These are phyloP conservation scores for Eurytoma adleriae DNA, from an alignment of 2,888 invertebrate genomes.

Conservation along the genomic window DNA sequence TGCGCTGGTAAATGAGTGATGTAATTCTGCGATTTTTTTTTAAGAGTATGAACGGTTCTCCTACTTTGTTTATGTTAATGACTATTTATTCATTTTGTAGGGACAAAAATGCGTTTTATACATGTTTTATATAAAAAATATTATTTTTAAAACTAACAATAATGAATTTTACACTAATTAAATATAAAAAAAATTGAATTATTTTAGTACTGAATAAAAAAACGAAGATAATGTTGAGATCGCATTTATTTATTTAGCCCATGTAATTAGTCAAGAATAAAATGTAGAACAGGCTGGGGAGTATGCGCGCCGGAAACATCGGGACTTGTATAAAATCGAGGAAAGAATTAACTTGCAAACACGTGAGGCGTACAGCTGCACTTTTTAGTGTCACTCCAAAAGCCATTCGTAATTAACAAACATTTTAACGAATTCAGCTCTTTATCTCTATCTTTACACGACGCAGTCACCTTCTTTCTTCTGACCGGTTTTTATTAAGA, in stretches of 20 bases:
- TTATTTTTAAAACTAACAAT: too few relatives aligned
- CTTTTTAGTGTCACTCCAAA: constrained; percentile 65
- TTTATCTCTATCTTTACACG: constrained; percentile 68
- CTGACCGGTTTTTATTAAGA: background rate
- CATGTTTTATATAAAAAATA: too few relatives aligned
- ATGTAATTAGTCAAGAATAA: constrained; percentile 30
- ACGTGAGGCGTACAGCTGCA: constrained; percentile 57
- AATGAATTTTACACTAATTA: too few relatives aligned
- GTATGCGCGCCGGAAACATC: constrained; percentile 74
- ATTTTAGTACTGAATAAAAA: too few relatives aligned
- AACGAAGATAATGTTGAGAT: background rate
- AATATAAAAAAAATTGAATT: too few relatives aligned
- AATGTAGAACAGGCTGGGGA: background rate
- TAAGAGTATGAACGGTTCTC: too few relatives aligned
- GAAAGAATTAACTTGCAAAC: constrained; percentile 27
- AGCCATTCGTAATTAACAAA: constrained; percentile 67
- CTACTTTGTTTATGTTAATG: too few relatives aligned
- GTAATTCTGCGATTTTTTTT: too few relatives aligned
- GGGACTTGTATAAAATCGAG: constrained; percentile 65
- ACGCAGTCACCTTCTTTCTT: background rate
- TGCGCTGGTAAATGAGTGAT: too few relatives aligned
- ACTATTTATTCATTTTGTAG: too few relatives aligned
- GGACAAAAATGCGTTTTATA: too few relatives aligned
- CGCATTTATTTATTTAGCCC: background rate
- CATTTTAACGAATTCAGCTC: constrained; percentile 67